Base-by-base conservation (phyloP, 2,888 invertebrate genomes). In the Ctena decussata region DNA sequence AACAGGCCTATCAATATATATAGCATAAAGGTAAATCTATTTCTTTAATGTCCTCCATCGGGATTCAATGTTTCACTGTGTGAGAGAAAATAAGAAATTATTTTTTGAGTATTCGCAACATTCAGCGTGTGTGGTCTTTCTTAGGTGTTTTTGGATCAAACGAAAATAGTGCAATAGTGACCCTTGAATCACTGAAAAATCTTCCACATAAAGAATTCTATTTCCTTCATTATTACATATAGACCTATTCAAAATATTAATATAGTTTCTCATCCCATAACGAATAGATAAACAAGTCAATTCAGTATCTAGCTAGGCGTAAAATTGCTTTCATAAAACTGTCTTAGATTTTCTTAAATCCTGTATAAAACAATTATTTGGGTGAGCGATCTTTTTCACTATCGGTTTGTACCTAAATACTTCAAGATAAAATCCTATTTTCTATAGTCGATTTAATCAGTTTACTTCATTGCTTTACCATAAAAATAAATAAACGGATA, bases 241-340 rank as follows among this genome's bases (percentile, higher is more conserved):
- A 60, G 30, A 27, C 30, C 27, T 18, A 60, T 60, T 60, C 60
- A 60, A 60, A 60, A 60, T 60, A 60, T 60, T 60, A 60, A 60
- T 60, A 60, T 60, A 60, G 60, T 30, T 24, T 60, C 60, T 60
- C 60, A 60, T 60, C 30, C 60, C 60, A 24, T 60, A 60, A 60
- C 60, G 60, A 60, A 71, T 41, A 44, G 44, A 71, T 71, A 71
- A 71, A 44, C 44, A 44, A 27, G 44, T 71, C 71, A 30, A 44
- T 39, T 71, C 44, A 44, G 41, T 71, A 44, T 24, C 71, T 44
- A 39, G 18, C 35, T 24, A 44, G 27, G 71, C 71, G 71, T 71
- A 44, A 71, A 71, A 71, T 71, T 30, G 41, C 39, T n/a, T 71
- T 71, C 44, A 71, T 71, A 39, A 71, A 71, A 71, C 71, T 71